Evolutionary conservation across 1,140 invertebrate genomes (phyloP), one percentile per base, ranked within the genome.

Genomic region (Elysia chlorotica): DNA sequence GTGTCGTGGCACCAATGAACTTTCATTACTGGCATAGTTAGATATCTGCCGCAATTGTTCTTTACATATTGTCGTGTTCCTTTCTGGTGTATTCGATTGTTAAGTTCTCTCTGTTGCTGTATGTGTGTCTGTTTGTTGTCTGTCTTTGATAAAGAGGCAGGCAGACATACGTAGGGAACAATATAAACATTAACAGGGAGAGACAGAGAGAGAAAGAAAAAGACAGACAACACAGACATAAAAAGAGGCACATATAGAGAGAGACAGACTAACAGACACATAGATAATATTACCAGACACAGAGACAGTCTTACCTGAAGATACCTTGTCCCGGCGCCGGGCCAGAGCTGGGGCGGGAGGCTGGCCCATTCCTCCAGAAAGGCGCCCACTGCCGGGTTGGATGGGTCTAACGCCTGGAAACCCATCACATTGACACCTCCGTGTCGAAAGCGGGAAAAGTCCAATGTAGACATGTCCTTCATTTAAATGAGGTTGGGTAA

Each of bases 361-460:
- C 38, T 31, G 2, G 36, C 71, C 83, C 83, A 84, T n/a, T 71
- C 38, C n/a, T 54, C 37, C 1, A 82, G 61, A 65, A 84, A 83
- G 3, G 73, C 65, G 54, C 76, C 63, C 1, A 83, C 78, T 57
- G 38, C 65, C 2, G 56, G 31, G 0, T 70, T 63, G 0, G 74
- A 65, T 56, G 77, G 74, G 57, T 82, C 77, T 0, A 87, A 75
- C 31, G 85, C 53, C 69, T 88, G 87, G 73, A 88, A 88, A 10
- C 87, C 87, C 19, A 83, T 87, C 14, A 88, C 84, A 67, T 88
- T 87, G 0, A 88, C 88, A 19, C 87, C 85, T 23, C 87, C 86
- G 72, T 87, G 85, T 67, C 79, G 78, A 71, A 87, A 88, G 69
- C 85, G 80, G 57, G 85, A 78, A 10, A 87, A 71, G 28, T 85